phyloP scores from a whole-genome alignment of 2,113 vertebrate species.

The Bujurquina vittata region DNA sequence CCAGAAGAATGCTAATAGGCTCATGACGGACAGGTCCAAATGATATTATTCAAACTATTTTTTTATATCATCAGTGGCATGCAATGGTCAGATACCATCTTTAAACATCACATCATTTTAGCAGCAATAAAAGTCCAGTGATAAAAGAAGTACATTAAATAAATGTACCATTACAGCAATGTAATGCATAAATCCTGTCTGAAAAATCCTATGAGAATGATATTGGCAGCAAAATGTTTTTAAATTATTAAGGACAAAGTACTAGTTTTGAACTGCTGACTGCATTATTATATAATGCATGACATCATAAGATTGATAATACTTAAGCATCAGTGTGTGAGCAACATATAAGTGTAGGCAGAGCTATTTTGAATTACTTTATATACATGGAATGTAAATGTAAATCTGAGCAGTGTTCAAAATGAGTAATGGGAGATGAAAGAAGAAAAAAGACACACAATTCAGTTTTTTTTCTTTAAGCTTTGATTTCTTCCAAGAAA shows the following conservation, averaged over 20 bases:
- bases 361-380: not conserved
- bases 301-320: not conserved
- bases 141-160: not conserved
- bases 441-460: not conserved
- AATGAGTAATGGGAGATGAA: not conserved
- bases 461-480: not conserved
- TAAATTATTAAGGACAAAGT: not conserved
- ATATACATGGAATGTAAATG: not conserved
- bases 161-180: not conserved
- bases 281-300: not conserved
- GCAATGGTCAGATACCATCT: not conserved
- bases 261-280: not conserved
- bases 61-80: not conserved
- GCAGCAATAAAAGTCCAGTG: not conserved
- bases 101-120: conserved; percentile 1
- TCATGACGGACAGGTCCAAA: not conserved
- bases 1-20: conserved; percentile 8
- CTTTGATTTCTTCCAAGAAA: not conserved
- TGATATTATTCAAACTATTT: conserved; percentile 6
- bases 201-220: not conserved
- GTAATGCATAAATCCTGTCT: not conserved
- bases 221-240: not conserved
- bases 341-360: not conserved
- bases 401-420: not conserved
- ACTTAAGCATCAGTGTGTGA: not conserved